A percentile compares a stretch with the other conserved stretches of the same genome.
Conservation (phyloP, 2,888 invertebrate genomes). For the Drosophila nr. perissopoda region DNA sequence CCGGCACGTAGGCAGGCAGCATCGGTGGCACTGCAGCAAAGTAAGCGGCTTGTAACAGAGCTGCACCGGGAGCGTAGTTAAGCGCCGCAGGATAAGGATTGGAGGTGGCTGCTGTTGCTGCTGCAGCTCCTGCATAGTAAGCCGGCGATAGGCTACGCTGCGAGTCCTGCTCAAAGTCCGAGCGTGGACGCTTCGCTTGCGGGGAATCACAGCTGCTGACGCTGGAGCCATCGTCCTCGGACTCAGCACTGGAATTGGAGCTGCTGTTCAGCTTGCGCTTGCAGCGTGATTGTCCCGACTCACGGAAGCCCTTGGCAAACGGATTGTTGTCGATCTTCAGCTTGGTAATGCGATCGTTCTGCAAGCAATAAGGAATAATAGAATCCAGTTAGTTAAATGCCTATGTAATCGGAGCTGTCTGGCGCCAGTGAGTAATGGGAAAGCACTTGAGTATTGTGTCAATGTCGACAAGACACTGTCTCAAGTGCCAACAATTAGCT, state of each 20-base stretch:
- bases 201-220: constrained; percentile 76
- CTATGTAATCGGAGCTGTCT: constrained; percentile 53
- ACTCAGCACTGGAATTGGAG: constrained; percentile 63
- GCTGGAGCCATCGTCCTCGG: constrained; percentile 81
- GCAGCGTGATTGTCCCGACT: constrained; percentile 91
- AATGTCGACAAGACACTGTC: constrained; percentile 25
- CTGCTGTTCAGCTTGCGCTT: constrained; percentile 88
- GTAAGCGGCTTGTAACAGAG: constrained; percentile 65
- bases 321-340: constrained; percentile 97
- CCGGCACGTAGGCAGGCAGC: constrained; percentile 29
- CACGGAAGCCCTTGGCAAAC: constrained; percentile 97
- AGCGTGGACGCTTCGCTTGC: constrained; percentile 78
- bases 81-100: constrained; percentile 29
- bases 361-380: constrained; percentile 66
- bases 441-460: constrained; percentile 59
- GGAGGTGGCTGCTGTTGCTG: constrained; percentile 5
- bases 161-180: constrained; percentile 82
- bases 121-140: constrained; percentile 43
- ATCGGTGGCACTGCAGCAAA: constrained; percentile 60
- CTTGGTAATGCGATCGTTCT: constrained; percentile 95
- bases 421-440: constrained; percentile 55
- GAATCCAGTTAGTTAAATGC: constrained; percentile 24
- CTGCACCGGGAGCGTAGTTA: constrained; percentile 35
- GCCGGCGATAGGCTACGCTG: constrained; percentile 65
- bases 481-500: constrained; percentile 63